Evolutionary conservation across 53 echinoderm and acorn worm species (phyloP), one percentile per base, ranked within the genome.

Genomic region (Zoroaster sp.): DNA sequence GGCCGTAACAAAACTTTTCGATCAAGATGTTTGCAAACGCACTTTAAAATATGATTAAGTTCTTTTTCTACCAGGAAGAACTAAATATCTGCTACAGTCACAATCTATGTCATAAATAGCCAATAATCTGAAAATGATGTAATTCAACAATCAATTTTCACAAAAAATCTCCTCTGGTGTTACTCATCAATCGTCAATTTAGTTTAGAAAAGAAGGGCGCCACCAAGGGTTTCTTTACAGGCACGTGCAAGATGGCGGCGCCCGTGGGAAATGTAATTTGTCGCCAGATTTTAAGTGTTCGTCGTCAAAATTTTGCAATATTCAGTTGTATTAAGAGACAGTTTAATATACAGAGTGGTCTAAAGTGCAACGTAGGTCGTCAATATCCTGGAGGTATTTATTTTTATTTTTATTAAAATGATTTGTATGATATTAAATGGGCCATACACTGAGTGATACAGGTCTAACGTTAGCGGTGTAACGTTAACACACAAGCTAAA

Each of bases 321-420:
- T 1, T 35, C 7, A 12, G 53, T 20, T n/a, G 53, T 35, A 45
- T 66, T 2, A 67, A 37, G 55, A 67, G 67, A 43, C 67, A 66
- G 8, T 5, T 66, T 4, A 81, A 67, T 66, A 43, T 21, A 40
- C 63, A 80, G 0, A 40, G 42, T 6, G 30, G 8, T 66, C 21
- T 66, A 8, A 42, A 42, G 12, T 81, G 81, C 66, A 65, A 81
- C 66, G 40, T 66, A 42, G 67, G 31, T 2, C 40, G 28, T 32
- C 80, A 35, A 2, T 80, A 49, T 23, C 66, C 81, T 67, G 81
- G 68, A 81, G 81, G 81, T 81, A 81, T n/a, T n/a, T n/a, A n/a
- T n/a, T n/a, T n/a, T n/a, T n/a, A n/a, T n/a, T n/a, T n/a, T n/a
- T n/a, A n/a, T n/a, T n/a, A n/a, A n/a, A n/a, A n/a, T n/a, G n/a